A percentile compares a stretch with the other conserved stretches of the same genome.
Evolutionary conservation across 2,113 vertebrate genomes (phyloP).

Genomic region (Stomatorhinus ivindoensis): DNA sequence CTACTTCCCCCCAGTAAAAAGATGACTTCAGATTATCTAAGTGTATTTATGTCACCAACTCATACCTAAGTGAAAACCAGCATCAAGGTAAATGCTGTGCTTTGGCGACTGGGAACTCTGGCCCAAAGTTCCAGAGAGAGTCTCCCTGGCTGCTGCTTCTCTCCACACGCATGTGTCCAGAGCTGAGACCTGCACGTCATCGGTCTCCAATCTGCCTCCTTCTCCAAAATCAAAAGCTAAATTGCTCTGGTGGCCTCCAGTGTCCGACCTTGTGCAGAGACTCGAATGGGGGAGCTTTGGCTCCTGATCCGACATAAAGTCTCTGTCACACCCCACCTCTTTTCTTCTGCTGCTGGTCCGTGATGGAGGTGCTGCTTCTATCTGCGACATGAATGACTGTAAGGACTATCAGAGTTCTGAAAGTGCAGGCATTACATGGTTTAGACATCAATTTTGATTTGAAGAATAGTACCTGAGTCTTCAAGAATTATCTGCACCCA

Average conservation of each 20-base stretch:
- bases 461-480: neutral
- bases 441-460: neutral
- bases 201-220: neutral
- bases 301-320: neutral
- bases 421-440: neutral
- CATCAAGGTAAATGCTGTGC: neutral
- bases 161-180: neutral
- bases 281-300: neutral
- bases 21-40: neutral
- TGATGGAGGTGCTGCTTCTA: neutral
- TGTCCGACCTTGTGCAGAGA: neutral
- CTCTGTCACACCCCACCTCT: neutral
- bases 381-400: neutral
- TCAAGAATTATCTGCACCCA: neutral
- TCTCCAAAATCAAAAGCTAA: neutral
- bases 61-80: neutral
- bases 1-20: neutral
- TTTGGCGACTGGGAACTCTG: neutral
- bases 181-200: neutral
- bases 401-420: neutral
- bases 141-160: neutral
- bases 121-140: neutral
- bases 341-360: neutral
- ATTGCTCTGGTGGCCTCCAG: neutral
- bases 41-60: neutral